These are phyloP conservation scores for Drepana falcataria DNA, from an alignment of 2,888 invertebrate species.

Conservation along the genomic window DNA sequence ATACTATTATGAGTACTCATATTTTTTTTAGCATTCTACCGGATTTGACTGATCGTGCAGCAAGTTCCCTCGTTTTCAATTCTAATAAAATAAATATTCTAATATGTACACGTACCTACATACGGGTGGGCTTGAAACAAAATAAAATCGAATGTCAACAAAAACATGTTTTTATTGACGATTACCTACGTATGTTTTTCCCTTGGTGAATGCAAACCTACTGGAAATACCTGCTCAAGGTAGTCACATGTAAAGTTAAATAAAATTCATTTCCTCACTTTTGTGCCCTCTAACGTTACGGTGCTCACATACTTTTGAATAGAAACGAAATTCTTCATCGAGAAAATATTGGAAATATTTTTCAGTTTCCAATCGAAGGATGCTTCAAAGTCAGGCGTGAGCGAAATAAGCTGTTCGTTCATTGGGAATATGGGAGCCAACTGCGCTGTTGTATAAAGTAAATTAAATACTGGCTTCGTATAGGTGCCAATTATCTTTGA, in stretches of 20 bases:
- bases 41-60: too few species aligned
- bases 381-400: conserved; percentile 57
- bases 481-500: conserved; percentile 9
- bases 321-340: conserved; percentile 45
- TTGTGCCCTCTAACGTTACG: conserved; percentile 16
- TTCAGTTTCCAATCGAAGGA: conserved; percentile 56
- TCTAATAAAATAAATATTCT: too few species aligned
- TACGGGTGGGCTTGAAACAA: too few species aligned
- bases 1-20: too few species aligned
- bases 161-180: too few species aligned
- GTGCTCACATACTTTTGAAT: conserved; percentile 44
- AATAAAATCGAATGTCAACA: too few species aligned
- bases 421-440: conserved; percentile 41
- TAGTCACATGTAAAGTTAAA: conserved; percentile 17
- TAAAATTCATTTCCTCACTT: conserved; percentile 38
- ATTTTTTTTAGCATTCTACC: too few species aligned
- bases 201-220: not conserved
- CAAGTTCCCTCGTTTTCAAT: too few species aligned
- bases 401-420: conserved; percentile 56
- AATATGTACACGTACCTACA: too few species aligned
- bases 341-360: conserved; percentile 59
- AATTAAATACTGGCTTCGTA: conserved; percentile 34
- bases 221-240: conserved; percentile 3
- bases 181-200: too few species aligned
- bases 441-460: conserved; percentile 33